Percentiles rank a stretch among this genome's conserved stretches.
Conservation (phyloP, 2,888 invertebrate species). For the Silvanus unidentatus region DNA sequence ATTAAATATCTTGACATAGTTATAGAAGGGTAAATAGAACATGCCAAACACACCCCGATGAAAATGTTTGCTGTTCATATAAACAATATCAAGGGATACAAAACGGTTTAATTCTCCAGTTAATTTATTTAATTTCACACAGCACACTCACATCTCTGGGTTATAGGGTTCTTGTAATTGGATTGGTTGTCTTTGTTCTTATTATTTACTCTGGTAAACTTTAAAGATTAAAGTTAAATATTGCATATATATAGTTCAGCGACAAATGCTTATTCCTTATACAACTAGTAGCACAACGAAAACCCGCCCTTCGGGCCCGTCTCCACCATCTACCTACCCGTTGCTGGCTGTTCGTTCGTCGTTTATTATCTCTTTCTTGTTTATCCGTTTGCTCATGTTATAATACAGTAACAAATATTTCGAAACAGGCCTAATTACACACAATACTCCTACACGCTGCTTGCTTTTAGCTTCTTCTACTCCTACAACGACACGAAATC, state of each 20-base stretch:
- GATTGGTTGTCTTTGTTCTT: constrained; percentile 15
- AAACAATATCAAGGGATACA: constrained; percentile 9
- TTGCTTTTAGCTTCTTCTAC: neutral
- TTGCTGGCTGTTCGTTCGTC: constrained; percentile 10
- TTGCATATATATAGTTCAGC: constrained; percentile 8
- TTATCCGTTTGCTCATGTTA: constrained; percentile 10
- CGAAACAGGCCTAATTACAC: constrained; percentile 1
- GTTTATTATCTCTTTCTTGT: constrained; percentile 12
- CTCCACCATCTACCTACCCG: constrained; percentile 7
- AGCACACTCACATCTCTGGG: too few species aligned
- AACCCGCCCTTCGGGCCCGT: constrained; percentile 1
- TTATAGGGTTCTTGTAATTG: constrained; percentile 2
- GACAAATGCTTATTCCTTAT: neutral
- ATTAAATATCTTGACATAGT: too few species aligned
- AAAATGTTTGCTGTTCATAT: neutral
- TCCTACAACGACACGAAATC: neutral
- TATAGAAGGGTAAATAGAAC: too few species aligned
- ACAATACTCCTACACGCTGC: neutral
- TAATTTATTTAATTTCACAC: constrained; percentile 10
- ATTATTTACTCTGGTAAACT: constrained; percentile 29
- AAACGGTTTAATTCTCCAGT: constrained; percentile 10
- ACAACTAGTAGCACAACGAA: too few species aligned
- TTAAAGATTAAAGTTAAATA: constrained; percentile 31
- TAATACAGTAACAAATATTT: constrained; percentile 5
- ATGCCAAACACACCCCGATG: too few species aligned